Evolutionary conservation across 2,888 invertebrate genomes (phyloP).

Genomic region (Ommatoiulus sabulosus): DNA sequence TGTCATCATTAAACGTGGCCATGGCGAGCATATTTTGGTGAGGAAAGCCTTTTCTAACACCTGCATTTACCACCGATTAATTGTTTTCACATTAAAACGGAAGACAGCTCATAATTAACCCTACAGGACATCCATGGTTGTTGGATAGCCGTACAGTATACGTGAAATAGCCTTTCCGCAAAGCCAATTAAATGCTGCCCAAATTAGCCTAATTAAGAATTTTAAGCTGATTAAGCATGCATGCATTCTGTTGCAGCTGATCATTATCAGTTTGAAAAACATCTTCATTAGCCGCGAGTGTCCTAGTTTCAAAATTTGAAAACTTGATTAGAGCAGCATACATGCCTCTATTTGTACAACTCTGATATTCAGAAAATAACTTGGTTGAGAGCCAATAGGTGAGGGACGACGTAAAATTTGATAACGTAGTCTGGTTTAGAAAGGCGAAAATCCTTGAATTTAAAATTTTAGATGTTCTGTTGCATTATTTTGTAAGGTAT

Average conservation of each 20-base stretch:
- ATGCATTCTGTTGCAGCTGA: not conserved
- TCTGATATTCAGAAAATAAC: not conserved
- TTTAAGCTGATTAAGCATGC: slow-evolving; percentile 22
- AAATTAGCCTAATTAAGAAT: slow-evolving; percentile 34
- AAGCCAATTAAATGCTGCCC: slow-evolving; percentile 7
- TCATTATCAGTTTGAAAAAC: slow-evolving; percentile 26
- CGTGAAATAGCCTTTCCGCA: not conserved
- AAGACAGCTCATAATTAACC: slow-evolving; percentile 20
- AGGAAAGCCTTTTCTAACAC: not conserved
- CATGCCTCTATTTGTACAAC: not conserved
- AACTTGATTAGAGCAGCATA: slow-evolving; percentile 16
- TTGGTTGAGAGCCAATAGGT: not conserved
- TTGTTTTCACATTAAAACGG: not conserved
- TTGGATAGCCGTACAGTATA: slow-evolving; percentile 18
- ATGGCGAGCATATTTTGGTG: slow-evolving; percentile 16
- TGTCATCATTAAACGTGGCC: not conserved
- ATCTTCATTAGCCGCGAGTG: not conserved
- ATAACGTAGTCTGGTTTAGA: not conserved
- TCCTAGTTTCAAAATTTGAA: slow-evolving; percentile 21
- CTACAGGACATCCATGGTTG: slow-evolving; percentile 14
- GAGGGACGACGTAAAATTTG: not conserved
- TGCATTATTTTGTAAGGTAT: too few relatives aligned
- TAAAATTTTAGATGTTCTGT: too few relatives aligned
- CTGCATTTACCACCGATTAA: slow-evolving; percentile 22
- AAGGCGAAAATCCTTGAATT: not conserved